Conservation (phyloP, 1,140 invertebrate species). For the Heliothis virescens region DNA sequence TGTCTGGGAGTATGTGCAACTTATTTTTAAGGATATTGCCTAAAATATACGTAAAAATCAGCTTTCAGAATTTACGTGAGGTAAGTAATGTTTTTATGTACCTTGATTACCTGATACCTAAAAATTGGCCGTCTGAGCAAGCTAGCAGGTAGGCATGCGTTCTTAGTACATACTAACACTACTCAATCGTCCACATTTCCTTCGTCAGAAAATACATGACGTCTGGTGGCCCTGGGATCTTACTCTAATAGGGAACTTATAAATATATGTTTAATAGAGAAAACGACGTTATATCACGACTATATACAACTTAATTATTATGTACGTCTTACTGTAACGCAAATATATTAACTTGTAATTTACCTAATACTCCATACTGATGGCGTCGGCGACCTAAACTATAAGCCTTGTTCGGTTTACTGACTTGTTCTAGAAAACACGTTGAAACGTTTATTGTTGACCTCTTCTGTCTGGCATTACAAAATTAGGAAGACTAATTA, state of each 20-base stretch:
- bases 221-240: too few species aligned
- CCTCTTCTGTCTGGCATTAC: neutral
- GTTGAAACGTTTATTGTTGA: neutral
- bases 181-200: too few species aligned
- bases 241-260: slow-evolving; percentile 48
- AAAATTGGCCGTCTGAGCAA: too few species aligned
- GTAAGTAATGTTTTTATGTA: too few species aligned
- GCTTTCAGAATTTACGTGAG: too few species aligned
- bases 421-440: slow-evolving; percentile 40
- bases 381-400: slow-evolving; percentile 22
- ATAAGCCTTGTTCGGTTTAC: slow-evolving; percentile 42
- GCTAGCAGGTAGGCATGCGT: too few species aligned
- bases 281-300: slow-evolving; percentile 11
- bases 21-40: too few species aligned
- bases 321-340: slow-evolving; percentile 40
- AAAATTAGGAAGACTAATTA: slow-evolving; percentile 19
- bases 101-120: too few species aligned
- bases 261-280: slow-evolving; percentile 39
- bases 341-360: slow-evolving; percentile 48
- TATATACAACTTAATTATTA: slow-evolving; percentile 47
- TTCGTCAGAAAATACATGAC: too few species aligned
- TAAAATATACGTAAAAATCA: too few species aligned
- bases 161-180: too few species aligned
- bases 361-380: slow-evolving; percentile 34
- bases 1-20: too few species aligned